These are phyloP conservation scores for Ochotona princeps DNA, from an alignment of 2,113 vertebrate genomes.

Conservation along the genomic window DNA sequence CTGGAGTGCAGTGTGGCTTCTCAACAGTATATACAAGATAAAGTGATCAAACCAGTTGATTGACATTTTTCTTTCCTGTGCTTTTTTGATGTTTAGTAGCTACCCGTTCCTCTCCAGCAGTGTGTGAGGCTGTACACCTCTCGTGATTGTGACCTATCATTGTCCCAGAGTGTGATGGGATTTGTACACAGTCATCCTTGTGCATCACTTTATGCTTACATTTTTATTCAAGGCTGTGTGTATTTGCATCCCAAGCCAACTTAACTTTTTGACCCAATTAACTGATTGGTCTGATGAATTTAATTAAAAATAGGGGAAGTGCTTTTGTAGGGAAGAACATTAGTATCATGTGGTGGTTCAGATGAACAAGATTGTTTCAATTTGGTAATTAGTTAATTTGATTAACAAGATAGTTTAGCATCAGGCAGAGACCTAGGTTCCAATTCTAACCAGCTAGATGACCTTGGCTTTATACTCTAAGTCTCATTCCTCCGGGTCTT, in stretches of 20 bases:
- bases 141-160: no score
- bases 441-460: slow-evolving; percentile 19
- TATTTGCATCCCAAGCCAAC: slow-evolving; percentile 37
- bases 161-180: no score
- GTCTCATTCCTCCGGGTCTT: not conserved
- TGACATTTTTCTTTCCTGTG: no score
- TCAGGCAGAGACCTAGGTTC: slow-evolving; percentile 59
- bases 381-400: slow-evolving; percentile 74
- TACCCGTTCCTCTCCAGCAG: no score
- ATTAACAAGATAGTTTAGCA: slow-evolving; percentile 70
- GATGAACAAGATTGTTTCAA: slow-evolving; percentile 66
- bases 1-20: no score
- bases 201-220: not conserved
- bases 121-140: no score
- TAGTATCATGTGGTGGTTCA: slow-evolving; percentile 71
- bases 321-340: slow-evolving; percentile 60
- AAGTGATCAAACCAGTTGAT: no score
- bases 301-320: slow-evolving; percentile 70
- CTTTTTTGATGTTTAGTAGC: no score
- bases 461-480: slow-evolving; percentile 31
- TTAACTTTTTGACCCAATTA: slow-evolving; percentile 78
- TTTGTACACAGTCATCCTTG: no score
- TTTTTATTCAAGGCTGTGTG: slow-evolving; percentile 58
- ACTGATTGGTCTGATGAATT: slow-evolving; percentile 72
- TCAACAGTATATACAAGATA: no score